These are phyloP conservation scores for Hololepta plana DNA, from an alignment of 2,888 invertebrate species.

Conservation along the genomic window DNA sequence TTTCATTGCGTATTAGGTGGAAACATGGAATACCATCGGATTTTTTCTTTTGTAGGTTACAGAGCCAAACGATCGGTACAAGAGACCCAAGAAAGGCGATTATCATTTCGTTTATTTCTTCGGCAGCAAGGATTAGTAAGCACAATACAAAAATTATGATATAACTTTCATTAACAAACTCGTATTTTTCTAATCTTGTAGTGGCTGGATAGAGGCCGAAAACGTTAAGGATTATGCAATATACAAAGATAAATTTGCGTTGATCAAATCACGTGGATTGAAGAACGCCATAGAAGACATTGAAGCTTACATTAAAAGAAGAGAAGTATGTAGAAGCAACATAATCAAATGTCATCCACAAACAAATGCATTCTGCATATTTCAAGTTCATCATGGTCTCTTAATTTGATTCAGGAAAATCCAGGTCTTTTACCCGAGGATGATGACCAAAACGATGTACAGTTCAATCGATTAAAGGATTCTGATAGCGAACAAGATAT, in stretches of 20 bases:
- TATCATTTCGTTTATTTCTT: slow-evolving; percentile 90
- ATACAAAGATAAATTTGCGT: slow-evolving; percentile 58
- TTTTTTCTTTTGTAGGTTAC: slow-evolving; percentile 51
- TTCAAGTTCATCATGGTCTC: too few species aligned
- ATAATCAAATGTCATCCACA: too few species aligned
- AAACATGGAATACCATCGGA: too few species aligned
- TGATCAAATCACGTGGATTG: slow-evolving; percentile 56
- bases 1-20: too few species aligned
- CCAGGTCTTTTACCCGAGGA: too few species aligned
- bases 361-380: too few species aligned
- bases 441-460: too few species aligned
- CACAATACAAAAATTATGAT: slow-evolving; percentile 23
- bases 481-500: too few species aligned
- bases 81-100: slow-evolving; percentile 50
- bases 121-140: slow-evolving; percentile 92
- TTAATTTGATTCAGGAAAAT: too few species aligned
- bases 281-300: slow-evolving; percentile 66
- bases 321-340: slow-evolving; percentile 32
- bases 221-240: slow-evolving; percentile 69
- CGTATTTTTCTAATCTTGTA: slow-evolving; percentile 23
- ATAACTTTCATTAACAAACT: not conserved
- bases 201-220: slow-evolving; percentile 79
- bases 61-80: slow-evolving; percentile 57
- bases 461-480: too few species aligned
- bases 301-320: slow-evolving; percentile 57